phyloP scores from a whole-genome alignment of 2,113 vertebrate genomes.

The Sander lucioperca region DNA sequence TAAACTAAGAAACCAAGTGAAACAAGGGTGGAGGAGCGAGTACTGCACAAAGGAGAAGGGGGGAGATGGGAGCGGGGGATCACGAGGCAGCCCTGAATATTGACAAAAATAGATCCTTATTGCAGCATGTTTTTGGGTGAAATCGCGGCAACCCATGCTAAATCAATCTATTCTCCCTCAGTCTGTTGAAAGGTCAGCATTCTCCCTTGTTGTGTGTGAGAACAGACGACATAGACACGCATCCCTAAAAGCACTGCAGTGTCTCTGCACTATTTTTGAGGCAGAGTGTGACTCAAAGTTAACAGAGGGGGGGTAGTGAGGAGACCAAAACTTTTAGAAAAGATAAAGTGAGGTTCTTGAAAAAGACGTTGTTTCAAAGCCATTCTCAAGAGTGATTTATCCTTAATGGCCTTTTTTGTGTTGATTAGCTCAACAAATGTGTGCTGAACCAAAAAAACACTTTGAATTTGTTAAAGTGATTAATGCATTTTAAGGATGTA shows the following conservation, averaged over 20 bases:
- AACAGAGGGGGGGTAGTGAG: slow-evolving; percentile 2
- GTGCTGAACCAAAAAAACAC: slow-evolving; percentile 9
- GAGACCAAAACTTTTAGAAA: slow-evolving; percentile 5
- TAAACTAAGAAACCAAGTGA: slow-evolving; percentile 52
- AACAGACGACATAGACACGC: slow-evolving; percentile 57
- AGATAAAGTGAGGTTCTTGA: slow-evolving; percentile 4
- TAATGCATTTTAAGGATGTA: neutral
- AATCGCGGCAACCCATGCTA: slow-evolving; percentile 46
- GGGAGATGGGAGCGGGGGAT: slow-evolving; percentile 38
- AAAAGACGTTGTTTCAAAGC: slow-evolving; percentile 17
- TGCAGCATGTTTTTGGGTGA: slow-evolving; percentile 62
- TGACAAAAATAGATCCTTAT: slow-evolving; percentile 70
- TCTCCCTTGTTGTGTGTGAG: slow-evolving; percentile 37
- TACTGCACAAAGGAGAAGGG: slow-evolving; percentile 38
- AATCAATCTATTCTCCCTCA: slow-evolving; percentile 65
- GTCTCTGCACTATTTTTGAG: slow-evolving; percentile 46
- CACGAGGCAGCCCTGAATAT: slow-evolving; percentile 64
- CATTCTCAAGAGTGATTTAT: slow-evolving; percentile 25
- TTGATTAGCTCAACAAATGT: slow-evolving; percentile 20
- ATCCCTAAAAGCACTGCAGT: slow-evolving; percentile 68
- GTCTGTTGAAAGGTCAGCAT: slow-evolving; percentile 69
- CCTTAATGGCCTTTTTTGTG: slow-evolving; percentile 14
- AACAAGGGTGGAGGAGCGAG: slow-evolving; percentile 39
- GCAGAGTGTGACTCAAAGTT: slow-evolving; percentile 39
- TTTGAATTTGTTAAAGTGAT: neutral